Evolutionary conservation across 2,797 vertebrate species (phyloP), one percentile per base, ranked within the genome.

Genomic region (Leuciscus waleckii): DNA sequence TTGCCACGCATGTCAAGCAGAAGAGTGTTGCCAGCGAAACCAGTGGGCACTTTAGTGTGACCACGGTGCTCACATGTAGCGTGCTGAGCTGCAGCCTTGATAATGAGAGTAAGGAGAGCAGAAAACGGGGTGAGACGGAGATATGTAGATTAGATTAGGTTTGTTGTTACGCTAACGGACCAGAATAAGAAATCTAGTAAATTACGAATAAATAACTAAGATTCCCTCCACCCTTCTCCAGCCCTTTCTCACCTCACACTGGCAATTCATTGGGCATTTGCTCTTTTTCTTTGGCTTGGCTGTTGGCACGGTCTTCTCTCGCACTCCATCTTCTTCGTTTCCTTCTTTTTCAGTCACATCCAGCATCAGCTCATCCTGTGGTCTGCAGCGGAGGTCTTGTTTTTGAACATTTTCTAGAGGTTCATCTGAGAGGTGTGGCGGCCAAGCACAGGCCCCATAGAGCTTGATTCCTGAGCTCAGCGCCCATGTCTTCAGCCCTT

Each of bases 1-100:
- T 98, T 99, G 78, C 82, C 84, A 32, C 92, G 93, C 83, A 99
- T 93, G 90, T 98, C 95, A 0, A 99, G 95, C 32, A 99, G 95
- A 73, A 87, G 94, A 0, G 95, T 97, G 86, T 94, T 92, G 21
- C 80, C 0, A 3, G 96, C 95, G 89, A 99, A 98, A 69, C 96
- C 95, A 21, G 19, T 90, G 0, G 97, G 97, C 87, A 99, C 92
- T 79, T 94, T 94, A 79, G 23, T 94, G 86, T 96, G 93, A 41
- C 92, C 91, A 9, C 88, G 93, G 54, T 91, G 93, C 85, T 95
- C 95, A 1, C 97, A 99, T 73, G 95, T 93, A 17, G 93, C 93
- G 0, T 98, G 97, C 14, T 89, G 94, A 70, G 93, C 92, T 75
- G 95, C 94, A 0, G 86, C 35, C 90, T 96, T 79, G 39, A 85